Evolutionary conservation across 1,140 invertebrate genomes (phyloP).

Genomic region (Holotrichia oblita): DNA sequence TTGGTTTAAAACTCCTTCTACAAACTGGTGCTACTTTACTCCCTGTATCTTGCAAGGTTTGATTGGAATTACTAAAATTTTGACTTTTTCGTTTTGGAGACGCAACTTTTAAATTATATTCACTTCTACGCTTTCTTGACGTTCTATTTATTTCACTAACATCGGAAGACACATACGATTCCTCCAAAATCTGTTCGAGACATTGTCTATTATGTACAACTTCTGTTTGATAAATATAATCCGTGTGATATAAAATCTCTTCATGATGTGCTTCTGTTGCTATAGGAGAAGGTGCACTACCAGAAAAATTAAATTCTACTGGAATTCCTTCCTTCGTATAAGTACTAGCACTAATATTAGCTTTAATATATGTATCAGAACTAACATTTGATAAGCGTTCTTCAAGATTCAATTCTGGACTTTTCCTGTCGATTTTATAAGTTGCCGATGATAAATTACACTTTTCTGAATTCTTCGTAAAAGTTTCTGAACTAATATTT

Average conservation of each 20-base stretch:
- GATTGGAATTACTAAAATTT: neutral
- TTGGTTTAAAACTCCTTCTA: constrained; percentile 20
- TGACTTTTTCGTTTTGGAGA: neutral
- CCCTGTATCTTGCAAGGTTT: neutral
- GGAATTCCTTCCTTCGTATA: constrained; percentile 46
- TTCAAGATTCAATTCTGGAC: constrained; percentile 3
- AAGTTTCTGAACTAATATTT: constrained; percentile 45
- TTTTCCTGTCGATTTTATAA: neutral
- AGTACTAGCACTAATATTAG: constrained; percentile 47
- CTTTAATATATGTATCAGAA: constrained; percentile 51
- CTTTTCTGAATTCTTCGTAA: neutral
- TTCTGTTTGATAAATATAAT: neutral
- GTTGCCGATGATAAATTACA: constrained; percentile 17
- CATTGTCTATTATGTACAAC: neutral
- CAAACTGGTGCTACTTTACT: neutral
- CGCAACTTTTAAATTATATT: neutral
- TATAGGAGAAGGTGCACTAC: neutral
- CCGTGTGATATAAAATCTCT: neutral
- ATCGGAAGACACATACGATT: neutral
- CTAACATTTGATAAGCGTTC: constrained; percentile 30
- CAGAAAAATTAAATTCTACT: constrained; percentile 13
- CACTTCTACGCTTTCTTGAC: neutral
- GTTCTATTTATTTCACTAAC: neutral
- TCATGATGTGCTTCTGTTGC: neutral
- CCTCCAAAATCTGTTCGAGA: constrained; percentile 17